Conservation (phyloP, 2,888 invertebrate genomes). For the Erannis defoliaria region DNA sequence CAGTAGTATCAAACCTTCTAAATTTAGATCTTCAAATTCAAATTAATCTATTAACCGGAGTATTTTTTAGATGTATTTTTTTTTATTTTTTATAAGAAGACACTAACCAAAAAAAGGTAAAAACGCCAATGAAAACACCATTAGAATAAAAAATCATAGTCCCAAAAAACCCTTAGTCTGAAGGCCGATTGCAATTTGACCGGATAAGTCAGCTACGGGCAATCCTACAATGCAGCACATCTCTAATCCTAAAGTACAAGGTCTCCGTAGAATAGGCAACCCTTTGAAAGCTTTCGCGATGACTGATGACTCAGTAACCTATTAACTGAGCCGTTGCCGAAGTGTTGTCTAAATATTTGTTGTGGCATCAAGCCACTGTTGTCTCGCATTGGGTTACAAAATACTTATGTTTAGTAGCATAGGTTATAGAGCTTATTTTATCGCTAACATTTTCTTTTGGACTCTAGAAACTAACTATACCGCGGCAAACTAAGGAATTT, state of each 20-base stretch:
- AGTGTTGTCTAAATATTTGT: constrained; percentile 57
- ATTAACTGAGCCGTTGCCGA: constrained; percentile 50
- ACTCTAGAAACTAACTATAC: background rate
- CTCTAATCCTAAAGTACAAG: constrained; percentile 35
- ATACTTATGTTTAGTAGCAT: constrained; percentile 14
- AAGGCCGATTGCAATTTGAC: background rate
- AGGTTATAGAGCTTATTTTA: constrained; percentile 1
- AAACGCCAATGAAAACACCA: no score
- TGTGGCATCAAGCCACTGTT: constrained; percentile 42
- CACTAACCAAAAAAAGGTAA: no score
- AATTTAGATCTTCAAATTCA: no score
- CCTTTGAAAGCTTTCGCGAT: constrained; percentile 66
- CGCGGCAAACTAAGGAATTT: no score
- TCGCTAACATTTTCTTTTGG: background rate
- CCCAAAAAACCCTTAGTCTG: no score
- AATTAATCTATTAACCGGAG: no score
- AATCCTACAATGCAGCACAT: background rate
- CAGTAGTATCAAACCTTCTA: no score
- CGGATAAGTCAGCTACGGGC: background rate
- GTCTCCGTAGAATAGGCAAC: constrained; percentile 35
- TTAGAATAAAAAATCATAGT: no score
- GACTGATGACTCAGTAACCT: constrained; percentile 68
- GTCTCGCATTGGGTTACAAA: constrained; percentile 41
- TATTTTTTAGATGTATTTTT: no score
- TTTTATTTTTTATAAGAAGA: no score